Base-by-base conservation (phyloP, 1,140 invertebrate species). In the Drosophila simulans region DNA sequence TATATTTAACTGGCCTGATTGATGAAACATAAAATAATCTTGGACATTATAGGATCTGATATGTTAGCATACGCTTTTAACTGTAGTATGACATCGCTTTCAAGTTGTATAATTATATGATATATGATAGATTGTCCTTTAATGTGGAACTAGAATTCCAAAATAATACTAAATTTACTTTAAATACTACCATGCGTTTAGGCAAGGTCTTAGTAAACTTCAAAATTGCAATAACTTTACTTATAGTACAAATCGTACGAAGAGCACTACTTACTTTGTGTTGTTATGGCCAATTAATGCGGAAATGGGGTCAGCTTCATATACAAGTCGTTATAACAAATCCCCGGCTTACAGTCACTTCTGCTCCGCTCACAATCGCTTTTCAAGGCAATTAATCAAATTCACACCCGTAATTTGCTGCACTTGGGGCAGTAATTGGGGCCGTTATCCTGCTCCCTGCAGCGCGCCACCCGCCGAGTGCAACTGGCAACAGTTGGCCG, bases 401-500 rank as follows among this genome's bases (percentile, higher is more conserved):
- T 52, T 31, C 45, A 68, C 64, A 68, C 59, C 58, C 46, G 35
- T 27, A 52, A 22, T 65, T 65, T 35, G 45, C 12, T 43, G 45
- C 64, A 65, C 46, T 43, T 43, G 12, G 8, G 10, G 11, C 46
- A 5, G 60, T 43, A 65, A 68, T 68, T 43, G 64, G 34, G 52
- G 64, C 46, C 48, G 37, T 40, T 52, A 51, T 34, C n/a, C 31
- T 39, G 57, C 59, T 11, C 15, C 17, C 13, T 65, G 37, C 46
- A 5, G 5, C 64, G 27, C 34, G 17, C 37, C 20, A 3, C 1
- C 4, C 3, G 31, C 31, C 17, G 15, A 35, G 49, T 20, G 43
- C 43, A 53, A 71, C 39, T 74, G 51, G 51, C 70, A 60, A 70
- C 66, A 70, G 66, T 70, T 70, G 66, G 25, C 64, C 25, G 27